Evolutionary conservation across 2,888 invertebrate species (phyloP).

Genomic region (Melanchra persicariae): DNA sequence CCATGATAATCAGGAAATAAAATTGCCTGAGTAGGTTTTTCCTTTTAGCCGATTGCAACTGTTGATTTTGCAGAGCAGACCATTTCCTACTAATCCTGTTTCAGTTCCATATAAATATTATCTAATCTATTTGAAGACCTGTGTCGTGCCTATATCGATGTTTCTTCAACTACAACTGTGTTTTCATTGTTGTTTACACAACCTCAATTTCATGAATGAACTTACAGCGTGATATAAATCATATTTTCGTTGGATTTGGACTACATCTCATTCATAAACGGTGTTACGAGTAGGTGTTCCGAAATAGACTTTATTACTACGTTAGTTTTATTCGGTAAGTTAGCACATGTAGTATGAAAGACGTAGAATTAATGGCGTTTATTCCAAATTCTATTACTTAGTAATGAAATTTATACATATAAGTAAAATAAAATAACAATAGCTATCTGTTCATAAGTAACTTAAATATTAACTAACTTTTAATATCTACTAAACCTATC

Average conservation of each 20-base stretch:
- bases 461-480: too few relatives aligned
- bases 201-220: slow-evolving; percentile 61
- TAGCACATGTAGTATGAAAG: background rate
- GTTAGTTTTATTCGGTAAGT: slow-evolving; percentile 8
- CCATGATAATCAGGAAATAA: background rate
- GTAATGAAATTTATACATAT: too few relatives aligned
- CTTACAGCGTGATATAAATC: slow-evolving; percentile 39
- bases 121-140: slow-evolving; percentile 43
- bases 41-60: background rate
- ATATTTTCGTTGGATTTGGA: slow-evolving; percentile 49
- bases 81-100: slow-evolving; percentile 10
- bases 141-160: slow-evolving; percentile 27
- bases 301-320: slow-evolving; percentile 23
- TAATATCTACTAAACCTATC: too few relatives aligned
- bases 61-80: background rate
- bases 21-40: background rate
- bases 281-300: slow-evolving; percentile 16
- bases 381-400: too few relatives aligned
- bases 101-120: slow-evolving; percentile 27
- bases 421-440: too few relatives aligned
- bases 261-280: slow-evolving; percentile 54
- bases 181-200: slow-evolving; percentile 56
- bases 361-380: background rate
- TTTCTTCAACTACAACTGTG: slow-evolving; percentile 54
- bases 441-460: too few relatives aligned